Percentiles rank a stretch among this genome's conserved stretches.
Conservation (phyloP, 2,113 vertebrate species). For the Lamprotornis superbus region DNA sequence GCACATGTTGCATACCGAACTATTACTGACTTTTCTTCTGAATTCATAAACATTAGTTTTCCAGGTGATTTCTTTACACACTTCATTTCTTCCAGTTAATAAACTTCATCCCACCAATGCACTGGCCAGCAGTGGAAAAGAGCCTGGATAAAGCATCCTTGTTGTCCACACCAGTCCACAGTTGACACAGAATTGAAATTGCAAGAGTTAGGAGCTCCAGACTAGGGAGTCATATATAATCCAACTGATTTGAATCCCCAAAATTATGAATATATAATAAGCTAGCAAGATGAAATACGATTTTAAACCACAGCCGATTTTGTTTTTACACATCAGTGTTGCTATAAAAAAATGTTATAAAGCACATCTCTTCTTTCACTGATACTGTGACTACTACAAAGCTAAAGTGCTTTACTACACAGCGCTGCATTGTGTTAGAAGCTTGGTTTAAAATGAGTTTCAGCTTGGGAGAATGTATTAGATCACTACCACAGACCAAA, state of each 20-base stretch:
- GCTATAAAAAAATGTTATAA: not conserved
- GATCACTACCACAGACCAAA: not conserved
- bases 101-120: not conserved
- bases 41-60: not conserved
- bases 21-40: not conserved
- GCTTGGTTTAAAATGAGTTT: slow-evolving; percentile 8
- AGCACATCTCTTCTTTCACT: not conserved
- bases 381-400: not conserved
- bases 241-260: not conserved
- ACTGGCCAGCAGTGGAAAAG: not conserved
- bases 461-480: not conserved
- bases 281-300: not conserved
- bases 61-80: not conserved
- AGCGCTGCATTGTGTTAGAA: not conserved
- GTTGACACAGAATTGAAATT: not conserved
- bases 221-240: not conserved
- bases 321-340: not conserved
- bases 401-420: not conserved
- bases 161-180: not conserved
- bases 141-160: not conserved
- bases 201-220: not conserved
- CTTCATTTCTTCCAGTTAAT: not conserved
- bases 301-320: not conserved
- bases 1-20: not conserved
- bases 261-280: not conserved